Evolutionary conservation across 2,888 invertebrate species (phyloP), one percentile per base, ranked within the genome.

Genomic region (Penaeus monodon): DNA sequence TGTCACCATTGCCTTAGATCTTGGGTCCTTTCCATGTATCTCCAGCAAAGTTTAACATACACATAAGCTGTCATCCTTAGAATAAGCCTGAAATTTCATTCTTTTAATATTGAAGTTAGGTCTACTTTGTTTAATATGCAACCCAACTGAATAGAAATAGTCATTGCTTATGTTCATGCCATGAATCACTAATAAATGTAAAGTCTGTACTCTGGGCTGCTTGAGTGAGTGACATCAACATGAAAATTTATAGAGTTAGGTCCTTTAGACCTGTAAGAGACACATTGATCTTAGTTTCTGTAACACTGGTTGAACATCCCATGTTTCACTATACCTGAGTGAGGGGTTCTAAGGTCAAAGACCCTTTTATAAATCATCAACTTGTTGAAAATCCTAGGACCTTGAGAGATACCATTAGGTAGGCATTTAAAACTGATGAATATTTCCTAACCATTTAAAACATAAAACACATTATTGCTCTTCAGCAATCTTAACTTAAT

Each of bases 271-370:
- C 17, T 24, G 17, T n/a, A 70, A 70, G 1, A 27, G 70, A n/a
- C 3, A 70, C 70, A 70, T 70, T 24, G 70, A 70, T 24, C 17
- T 44, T 44, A 44, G 33, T 73, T 22, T 73, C n/a, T 73, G 73
- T n/a, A 73, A 12, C 0, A 73, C 73, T 73, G 73, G 73, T 73
- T n/a, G 29, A 27, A 73, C 73, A 73, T 73, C 73, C 73, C 73
- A 73, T 8, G 73, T 73, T 12, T 27, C 33, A 8, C 2, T 27
- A 27, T 73, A 73, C 73, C 73, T 22, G 27, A 33, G 29, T 27
- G 8, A 24, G 27, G 27, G 29, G 27, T 4, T 12, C 73, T 22
- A 2, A 73, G 29, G 20, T 73, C 1, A 17, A 73, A 27, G 6
- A 73, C 73, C 8, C 73, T 12, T 27, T 73, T 6, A 73, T 6